A percentile compares a stretch with the other conserved stretches of the same genome.
phyloP scores from a whole-genome alignment of 2,797 vertebrate species.

The Geotrypetes seraphini region DNA sequence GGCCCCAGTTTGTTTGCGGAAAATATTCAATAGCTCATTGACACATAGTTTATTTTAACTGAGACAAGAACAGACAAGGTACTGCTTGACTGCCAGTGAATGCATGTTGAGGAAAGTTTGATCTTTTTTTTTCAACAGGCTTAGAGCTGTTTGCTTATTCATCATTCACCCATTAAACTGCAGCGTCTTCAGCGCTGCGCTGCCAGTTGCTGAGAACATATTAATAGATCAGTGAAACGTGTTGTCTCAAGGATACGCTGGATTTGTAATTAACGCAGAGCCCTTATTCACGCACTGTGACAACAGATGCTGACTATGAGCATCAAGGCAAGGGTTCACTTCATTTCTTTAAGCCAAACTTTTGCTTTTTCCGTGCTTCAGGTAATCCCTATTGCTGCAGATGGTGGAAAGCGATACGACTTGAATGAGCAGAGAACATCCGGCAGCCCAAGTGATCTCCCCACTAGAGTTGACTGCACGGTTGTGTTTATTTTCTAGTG shows the following conservation, averaged over 20 bases:
- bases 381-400: background rate
- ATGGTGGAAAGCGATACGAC: background rate
- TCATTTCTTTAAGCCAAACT: background rate
- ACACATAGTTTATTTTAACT: background rate
- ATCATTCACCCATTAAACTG: background rate
- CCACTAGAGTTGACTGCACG: background rate
- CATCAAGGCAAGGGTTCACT: background rate
- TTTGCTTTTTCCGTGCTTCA: background rate
- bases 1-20: background rate
- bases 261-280: background rate
- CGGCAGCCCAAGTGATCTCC: accelerated
- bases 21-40: background rate
- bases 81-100: background rate
- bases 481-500: background rate
- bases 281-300: background rate
- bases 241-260: background rate
- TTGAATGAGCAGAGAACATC: accelerated
- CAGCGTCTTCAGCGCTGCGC: background rate
- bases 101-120: background rate
- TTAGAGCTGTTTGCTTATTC: background rate
- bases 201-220: background rate
- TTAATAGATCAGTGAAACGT: background rate
- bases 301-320: background rate
- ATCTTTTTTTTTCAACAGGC: background rate
- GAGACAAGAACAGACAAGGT: background rate